These are phyloP conservation scores for Gymnorhina tibicen DNA, from an alignment of 2,113 vertebrate species.

Conservation along the genomic window DNA sequence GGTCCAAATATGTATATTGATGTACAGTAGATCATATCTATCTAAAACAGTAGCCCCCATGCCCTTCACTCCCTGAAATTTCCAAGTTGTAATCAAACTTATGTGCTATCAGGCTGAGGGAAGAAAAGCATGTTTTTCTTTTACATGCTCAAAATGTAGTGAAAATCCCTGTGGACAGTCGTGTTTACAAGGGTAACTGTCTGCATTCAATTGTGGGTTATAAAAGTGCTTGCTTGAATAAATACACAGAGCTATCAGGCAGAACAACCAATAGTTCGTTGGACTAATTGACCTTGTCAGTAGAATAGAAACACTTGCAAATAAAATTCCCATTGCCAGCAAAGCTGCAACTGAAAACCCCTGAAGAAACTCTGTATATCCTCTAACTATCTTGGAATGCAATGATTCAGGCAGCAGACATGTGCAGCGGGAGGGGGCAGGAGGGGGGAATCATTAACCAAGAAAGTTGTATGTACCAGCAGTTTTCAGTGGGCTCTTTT, in stretches of 20 bases:
- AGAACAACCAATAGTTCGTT: slow-evolving; percentile 64
- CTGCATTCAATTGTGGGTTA: slow-evolving; percentile 64
- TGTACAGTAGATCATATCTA: background rate
- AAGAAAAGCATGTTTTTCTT: slow-evolving; percentile 26
- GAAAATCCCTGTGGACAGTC: slow-evolving; percentile 43
- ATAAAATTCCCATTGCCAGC: slow-evolving; percentile 68
- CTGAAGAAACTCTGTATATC: slow-evolving; percentile 53
- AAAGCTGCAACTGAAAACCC: slow-evolving; percentile 59
- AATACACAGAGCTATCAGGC: slow-evolving; percentile 58
- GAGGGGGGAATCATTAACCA: background rate
- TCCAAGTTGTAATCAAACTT: slow-evolving; percentile 26
- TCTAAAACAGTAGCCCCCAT: background rate
- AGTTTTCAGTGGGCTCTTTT: slow-evolving; percentile 11
- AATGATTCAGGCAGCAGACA: slow-evolving; percentile 50
- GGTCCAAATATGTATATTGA: background rate
- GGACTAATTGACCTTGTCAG: slow-evolving; percentile 71
- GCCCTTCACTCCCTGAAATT: background rate
- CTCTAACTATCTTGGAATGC: slow-evolving; percentile 60
- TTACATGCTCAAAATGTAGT: slow-evolving; percentile 29
- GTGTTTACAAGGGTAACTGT: slow-evolving; percentile 66
- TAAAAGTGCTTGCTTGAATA: slow-evolving; percentile 63
- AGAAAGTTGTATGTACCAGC: background rate
- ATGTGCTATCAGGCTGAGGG: background rate
- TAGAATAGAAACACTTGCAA: slow-evolving; percentile 72
- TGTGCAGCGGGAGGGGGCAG: background rate